Base-by-base conservation (phyloP, 2,113 vertebrate species). In the Perca flavescens region DNA sequence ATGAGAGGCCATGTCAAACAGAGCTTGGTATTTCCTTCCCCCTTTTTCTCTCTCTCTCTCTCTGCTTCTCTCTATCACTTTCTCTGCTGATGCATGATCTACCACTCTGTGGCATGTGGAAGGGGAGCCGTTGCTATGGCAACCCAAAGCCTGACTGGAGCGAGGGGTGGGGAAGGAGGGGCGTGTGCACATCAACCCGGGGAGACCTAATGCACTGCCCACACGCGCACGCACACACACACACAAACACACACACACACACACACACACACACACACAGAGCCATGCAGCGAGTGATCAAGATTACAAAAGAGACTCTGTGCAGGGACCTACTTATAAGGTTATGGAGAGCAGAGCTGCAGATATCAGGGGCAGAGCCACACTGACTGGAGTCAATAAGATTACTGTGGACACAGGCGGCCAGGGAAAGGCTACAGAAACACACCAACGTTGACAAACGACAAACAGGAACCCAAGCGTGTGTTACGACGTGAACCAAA, bases 241-340 rank as follows among this genome's bases (percentile, higher is more conserved):
- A 49, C 69, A 36, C 60, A 25, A 57, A 22, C 25, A 25, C 25
- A 25, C 64, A 15, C 87, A 78, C 79, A 75, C 73, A 50, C 66
- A 54, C 64, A 72, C 72, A 73, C 76, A 75, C 75, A 57, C 36
- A 67, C 79, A 69, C 91, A 83, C 80, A 79, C 79, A 83, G 60
- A 70, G 43, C 25, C 85, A 67, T 68, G 86, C 87, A 79, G 82
- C 46, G 50, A 90, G 89, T 88, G 91, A 94, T 94, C 91, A 93
- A 93, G 93, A 94, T 93, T 93, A 93, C 89, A 91, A 90, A 85
- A 89, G 88, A 90, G 88, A 89, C 80, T 86, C 79, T 93, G 91
- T 90, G 91, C 92, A 88, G 91, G 80, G 91, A 94, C 90, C 93
- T 90, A 94, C 93, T 94, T 93, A 93, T 94, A 93, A 93, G 93